A percentile compares a stretch with the other conserved stretches of the same genome.
Conservation (phyloP, 2,113 vertebrate genomes). For the Misgurnus anguillicaudatus region DNA sequence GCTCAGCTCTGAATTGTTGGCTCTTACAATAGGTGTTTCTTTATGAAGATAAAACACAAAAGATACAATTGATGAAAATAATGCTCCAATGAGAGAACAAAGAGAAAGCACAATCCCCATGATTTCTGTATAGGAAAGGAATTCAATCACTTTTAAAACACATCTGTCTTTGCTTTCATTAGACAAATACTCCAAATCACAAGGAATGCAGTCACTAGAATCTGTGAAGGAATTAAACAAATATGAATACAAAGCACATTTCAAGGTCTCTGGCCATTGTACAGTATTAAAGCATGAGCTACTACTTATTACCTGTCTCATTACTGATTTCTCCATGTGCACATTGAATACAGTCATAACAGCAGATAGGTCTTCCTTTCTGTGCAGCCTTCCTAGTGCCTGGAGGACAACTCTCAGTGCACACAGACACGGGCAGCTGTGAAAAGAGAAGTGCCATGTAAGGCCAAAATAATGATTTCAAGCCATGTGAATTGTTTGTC, state of each 20-base stretch:
- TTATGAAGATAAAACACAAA: conserved; percentile 40
- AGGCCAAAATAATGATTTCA: too few relatives aligned
- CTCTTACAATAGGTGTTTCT: conserved; percentile 56
- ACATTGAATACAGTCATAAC: too few relatives aligned
- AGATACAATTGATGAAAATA: conserved; percentile 40
- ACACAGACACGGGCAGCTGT: conserved; percentile 34
- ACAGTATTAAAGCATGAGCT: neutral
- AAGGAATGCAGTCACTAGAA: conserved; percentile 50
- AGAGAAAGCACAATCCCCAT: conserved; percentile 52
- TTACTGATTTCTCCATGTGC: neutral
- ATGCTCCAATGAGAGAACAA: conserved; percentile 45
- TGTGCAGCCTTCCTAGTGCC: too few relatives aligned
- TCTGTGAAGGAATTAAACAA: conserved; percentile 48
- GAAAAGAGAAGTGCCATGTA: neutral
- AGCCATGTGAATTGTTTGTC: too few relatives aligned
- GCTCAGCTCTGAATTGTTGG: conserved; percentile 25
- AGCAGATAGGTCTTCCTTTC: too few relatives aligned
- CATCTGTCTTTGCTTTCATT: conserved; percentile 49
- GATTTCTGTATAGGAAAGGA: conserved; percentile 51
- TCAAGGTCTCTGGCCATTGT: neutral
- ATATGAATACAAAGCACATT: neutral
- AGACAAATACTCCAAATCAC: conserved; percentile 49
- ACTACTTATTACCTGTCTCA: neutral
- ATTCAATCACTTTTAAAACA: conserved; percentile 54
- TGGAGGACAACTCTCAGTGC: conserved; percentile 37